Percentiles rank a stretch among this genome's conserved stretches.
phyloP scores from a whole-genome alignment of 2,113 vertebrate genomes.

The Aix galericulata region DNA sequence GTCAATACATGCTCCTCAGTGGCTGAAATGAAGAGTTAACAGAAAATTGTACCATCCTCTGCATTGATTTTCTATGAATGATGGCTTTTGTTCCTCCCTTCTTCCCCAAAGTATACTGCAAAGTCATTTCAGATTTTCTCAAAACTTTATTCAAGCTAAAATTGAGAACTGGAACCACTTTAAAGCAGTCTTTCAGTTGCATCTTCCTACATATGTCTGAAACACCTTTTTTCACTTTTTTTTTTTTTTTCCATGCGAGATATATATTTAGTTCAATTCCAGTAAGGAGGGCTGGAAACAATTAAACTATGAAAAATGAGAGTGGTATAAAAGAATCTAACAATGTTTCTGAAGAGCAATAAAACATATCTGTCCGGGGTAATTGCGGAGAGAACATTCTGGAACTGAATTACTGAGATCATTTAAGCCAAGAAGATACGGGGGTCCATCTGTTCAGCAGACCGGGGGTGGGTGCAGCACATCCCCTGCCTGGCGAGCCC shows the following conservation, averaged over 20 bases:
- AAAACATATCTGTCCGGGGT: not conserved
- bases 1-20: not conserved
- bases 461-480: not conserved
- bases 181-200: not conserved
- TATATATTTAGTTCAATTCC: not conserved
- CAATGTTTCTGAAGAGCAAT: not conserved
- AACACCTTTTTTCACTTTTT: not conserved
- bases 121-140: not conserved
- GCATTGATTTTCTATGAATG: not conserved
- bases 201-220: slow-evolving; percentile 1
- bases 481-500: not conserved
- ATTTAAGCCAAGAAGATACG: not conserved
- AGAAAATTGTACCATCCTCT: not conserved
- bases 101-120: not conserved
- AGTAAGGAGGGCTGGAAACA: slow-evolving; percentile 19
- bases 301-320: slow-evolving; percentile 2
- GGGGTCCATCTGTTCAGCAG: not conserved
- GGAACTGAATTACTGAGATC: not conserved
- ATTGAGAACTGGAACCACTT: not conserved
- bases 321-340: not conserved
- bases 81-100: not conserved
- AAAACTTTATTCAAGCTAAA: not conserved
- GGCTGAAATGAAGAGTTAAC: not conserved
- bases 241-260: not conserved
- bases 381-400: not conserved